Evolutionary conservation across 2,113 vertebrate species (phyloP).

Genomic region (Siphamia tubifer): DNA sequence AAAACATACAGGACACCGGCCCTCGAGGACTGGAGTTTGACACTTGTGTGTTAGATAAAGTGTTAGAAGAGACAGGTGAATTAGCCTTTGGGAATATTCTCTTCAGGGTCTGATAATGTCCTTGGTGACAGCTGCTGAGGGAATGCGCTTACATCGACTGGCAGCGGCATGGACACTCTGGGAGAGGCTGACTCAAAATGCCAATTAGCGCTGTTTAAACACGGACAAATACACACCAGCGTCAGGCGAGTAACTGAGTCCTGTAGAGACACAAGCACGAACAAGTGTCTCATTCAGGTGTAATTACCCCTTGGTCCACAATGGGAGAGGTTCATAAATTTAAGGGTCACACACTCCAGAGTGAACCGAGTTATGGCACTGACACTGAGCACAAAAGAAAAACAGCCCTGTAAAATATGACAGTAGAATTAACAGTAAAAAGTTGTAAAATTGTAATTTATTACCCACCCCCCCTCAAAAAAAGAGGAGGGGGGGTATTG

Average conservation of each 20-base stretch:
- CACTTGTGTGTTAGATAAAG: conserved; percentile 45
- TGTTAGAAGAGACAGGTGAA: conserved; percentile 20
- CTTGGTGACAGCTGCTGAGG: conserved; percentile 35
- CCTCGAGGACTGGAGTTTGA: no score
- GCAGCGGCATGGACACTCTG: conserved; percentile 24
- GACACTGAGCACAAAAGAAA: conserved; percentile 11
- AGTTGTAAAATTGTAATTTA: no score
- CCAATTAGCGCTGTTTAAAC: conserved; percentile 63
- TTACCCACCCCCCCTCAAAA: no score
- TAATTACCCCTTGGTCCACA: conserved; percentile 60
- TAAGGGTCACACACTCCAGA: conserved; percentile 39
- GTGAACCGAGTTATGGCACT: conserved; percentile 39
- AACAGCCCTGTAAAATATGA: no score
- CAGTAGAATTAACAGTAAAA: no score
- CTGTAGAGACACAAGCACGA: conserved; percentile 33
- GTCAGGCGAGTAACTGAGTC: conserved; percentile 32
- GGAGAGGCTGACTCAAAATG: conserved; percentile 41
- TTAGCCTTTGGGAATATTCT: conserved; percentile 47
- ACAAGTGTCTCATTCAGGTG: conserved; percentile 44
- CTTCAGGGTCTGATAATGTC: conserved; percentile 36
- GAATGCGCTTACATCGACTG: conserved; percentile 19
- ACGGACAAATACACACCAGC: background rate
- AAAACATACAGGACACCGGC: no score
- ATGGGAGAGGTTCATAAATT: conserved; percentile 32
- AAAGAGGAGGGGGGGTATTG: no score